These are phyloP conservation scores for Cephus pulcher DNA, from an alignment of 2,888 invertebrate species.

Conservation along the genomic window DNA sequence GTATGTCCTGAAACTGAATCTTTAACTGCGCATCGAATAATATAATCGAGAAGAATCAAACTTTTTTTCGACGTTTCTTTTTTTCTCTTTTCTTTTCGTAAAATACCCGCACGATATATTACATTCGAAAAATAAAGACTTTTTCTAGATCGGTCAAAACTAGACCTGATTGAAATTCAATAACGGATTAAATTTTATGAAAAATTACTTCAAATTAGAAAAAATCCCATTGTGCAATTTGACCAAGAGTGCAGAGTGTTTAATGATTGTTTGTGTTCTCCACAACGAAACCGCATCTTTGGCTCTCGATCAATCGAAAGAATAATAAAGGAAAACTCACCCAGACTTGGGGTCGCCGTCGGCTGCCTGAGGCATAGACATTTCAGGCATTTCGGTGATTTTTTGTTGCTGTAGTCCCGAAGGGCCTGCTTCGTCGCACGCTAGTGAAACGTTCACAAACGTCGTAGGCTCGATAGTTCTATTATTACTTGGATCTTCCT, in stretches of 20 bases:
- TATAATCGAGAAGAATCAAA: too few relatives aligned
- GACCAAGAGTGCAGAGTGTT: not conserved
- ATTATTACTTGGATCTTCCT: conserved; percentile 55
- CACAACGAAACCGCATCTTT: conserved; percentile 61
- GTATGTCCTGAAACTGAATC: not conserved
- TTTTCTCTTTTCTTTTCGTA: not conserved
- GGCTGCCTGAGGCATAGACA: conserved; percentile 49
- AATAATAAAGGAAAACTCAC: conserved; percentile 57
- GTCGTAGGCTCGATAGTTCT: conserved; percentile 60
- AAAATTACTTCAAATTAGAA: not conserved
- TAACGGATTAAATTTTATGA: not conserved
- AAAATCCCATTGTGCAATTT: not conserved
- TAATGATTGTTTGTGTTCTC: conserved; percentile 49
- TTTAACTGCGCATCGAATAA: too few relatives aligned
- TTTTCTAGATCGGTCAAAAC: not conserved
- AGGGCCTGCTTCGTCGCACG: conserved; percentile 64
- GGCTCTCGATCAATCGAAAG: conserved; percentile 40
- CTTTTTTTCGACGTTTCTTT: not conserved
- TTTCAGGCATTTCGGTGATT: conserved; percentile 58
- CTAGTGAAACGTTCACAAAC: conserved; percentile 61
- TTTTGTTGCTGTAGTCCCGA: conserved; percentile 65
- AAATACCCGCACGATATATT: not conserved
- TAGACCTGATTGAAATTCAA: not conserved
- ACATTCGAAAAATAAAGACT: not conserved
- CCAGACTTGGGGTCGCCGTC: conserved; percentile 64